Evolutionary conservation across 2,113 vertebrate genomes (phyloP), one percentile per base, ranked within the genome.

Genomic region (Ophthalmolycus amberensis): DNA sequence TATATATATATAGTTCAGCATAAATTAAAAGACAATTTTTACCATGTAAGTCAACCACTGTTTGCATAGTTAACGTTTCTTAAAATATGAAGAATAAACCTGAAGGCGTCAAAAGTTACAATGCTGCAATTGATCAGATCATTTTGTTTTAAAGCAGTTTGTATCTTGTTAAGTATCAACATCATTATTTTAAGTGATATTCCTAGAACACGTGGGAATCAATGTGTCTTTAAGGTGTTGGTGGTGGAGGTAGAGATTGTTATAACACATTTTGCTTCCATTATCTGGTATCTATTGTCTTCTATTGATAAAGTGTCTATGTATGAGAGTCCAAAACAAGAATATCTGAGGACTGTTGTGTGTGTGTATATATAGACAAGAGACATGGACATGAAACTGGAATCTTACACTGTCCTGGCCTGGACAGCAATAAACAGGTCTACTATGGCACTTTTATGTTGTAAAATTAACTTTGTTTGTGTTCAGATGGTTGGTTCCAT

Each of bases 401-500:
- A 64, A n/a, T 1, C 37, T 34, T 8, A 48, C 42, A 74, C 18
- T 16, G 29, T 2, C 29, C 12, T 44, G 37, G 20, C 9, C 7
- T 71, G 9, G 34, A 34, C 34, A 15, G 37, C 34, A 6, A 42
- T 4, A 25, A 27, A 58, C 10, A 58, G 3, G 25, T 59, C 58
- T 14, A 18, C 58, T 60, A n/a, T n/a, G 2, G 4, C 37, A 16
- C 27, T 66, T 68, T 14, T 11, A 32, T 50, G 3, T 54, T 12
- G 5, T 40, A 6, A 50, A 14, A 15, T 37, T 20, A 38, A 70
- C 9, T 70, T 22, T 76, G 18, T 69, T 70, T 74, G 34, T 58
- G 56, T 74, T 80, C 85, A 99, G 98, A 84, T 99, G 98, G 98
- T 94, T 99, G 40, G 94, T 99, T 91, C 98, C 98, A 0, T 96